Conservation (phyloP, 2,888 invertebrate genomes). For the Papilio gigon region DNA sequence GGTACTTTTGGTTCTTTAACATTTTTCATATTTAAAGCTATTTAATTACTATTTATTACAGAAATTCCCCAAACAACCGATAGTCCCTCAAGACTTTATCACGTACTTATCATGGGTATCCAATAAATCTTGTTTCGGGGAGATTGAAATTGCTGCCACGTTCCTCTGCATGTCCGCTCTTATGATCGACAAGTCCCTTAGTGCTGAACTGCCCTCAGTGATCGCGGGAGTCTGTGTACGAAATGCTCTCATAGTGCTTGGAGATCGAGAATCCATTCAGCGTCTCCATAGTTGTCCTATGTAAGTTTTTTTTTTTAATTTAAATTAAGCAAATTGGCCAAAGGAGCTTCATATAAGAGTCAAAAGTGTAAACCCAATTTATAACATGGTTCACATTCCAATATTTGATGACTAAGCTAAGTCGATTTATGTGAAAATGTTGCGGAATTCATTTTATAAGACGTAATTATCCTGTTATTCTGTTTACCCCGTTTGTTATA, state of each 20-base stretch:
- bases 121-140: slow-evolving; percentile 52
- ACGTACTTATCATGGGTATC: slow-evolving; percentile 67
- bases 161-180: slow-evolving; percentile 65
- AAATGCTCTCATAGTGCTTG: slow-evolving; percentile 60
- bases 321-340: too few relatives aligned
- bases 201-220: slow-evolving; percentile 63
- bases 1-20: neutral
- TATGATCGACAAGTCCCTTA: slow-evolving; percentile 59
- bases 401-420: too few relatives aligned
- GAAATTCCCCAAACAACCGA: slow-evolving; percentile 65
- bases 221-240: slow-evolving; percentile 63
- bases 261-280: slow-evolving; percentile 51
- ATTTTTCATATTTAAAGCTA: neutral
- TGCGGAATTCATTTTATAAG: too few relatives aligned
- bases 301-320: slow-evolving; percentile 53
- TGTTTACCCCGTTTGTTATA: slow-evolving; percentile 9
- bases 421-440: too few relatives aligned
- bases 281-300: slow-evolving; percentile 53
- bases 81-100: slow-evolving; percentile 68
- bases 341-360: too few relatives aligned
- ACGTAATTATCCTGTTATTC: slow-evolving; percentile 18
- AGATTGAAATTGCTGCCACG: slow-evolving; percentile 65
- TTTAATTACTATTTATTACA: slow-evolving; percentile 46
- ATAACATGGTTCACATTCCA: too few relatives aligned
- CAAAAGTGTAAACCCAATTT: too few relatives aligned